Base-by-base conservation (phyloP, 2,113 vertebrate species). In the Suricata suricatta region DNA sequence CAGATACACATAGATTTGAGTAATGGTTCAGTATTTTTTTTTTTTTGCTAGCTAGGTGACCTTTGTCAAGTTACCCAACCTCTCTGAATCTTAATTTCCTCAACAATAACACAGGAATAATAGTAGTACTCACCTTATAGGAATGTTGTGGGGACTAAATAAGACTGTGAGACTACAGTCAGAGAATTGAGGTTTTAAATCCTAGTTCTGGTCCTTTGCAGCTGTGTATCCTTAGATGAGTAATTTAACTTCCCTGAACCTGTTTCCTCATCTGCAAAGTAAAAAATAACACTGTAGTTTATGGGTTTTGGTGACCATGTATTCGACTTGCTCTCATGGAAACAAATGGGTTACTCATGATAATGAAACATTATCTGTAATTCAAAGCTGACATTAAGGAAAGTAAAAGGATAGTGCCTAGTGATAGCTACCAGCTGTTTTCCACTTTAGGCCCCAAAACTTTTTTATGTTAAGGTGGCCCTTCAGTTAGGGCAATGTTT, bases 21-120 rank as follows among this genome's bases (percentile, higher is more conserved):
- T 80, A 44, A 92, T 17, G 84, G 11, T 47, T 80, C 29, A 90
- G 77, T 31, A 89, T n/a, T n/a, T 82, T 97, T 96, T n/a, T n/a
- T 82, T 97, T 96, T 92, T 96, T 92, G 47, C 69, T 90, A 82
- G 44, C 50, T 97, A 15, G 4, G 7, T 94, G 86, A 92, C 35
- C 33, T 84, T 95, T n/a, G 15, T 87, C 41, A 90, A 69, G 17
- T 94, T 93, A 76, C 7, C 14, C 71, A 82, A 80, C 23, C 8
- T 83, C n/a, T 87, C 23, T 93, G 52, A 90, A 74, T 64, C 63
- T 57, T 84, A 83, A 86, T 89, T 97, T 96, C 31, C 25, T 92
- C 44, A 86, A 68, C 31, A 54, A 38, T 72, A 81, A 97, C 64
- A 92, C 23, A 88, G 23, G 15, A 80, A 15, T 35, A 79, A 47